Conservation (phyloP, 1,140 invertebrate species). For the Dufourea novaeangliae region DNA sequence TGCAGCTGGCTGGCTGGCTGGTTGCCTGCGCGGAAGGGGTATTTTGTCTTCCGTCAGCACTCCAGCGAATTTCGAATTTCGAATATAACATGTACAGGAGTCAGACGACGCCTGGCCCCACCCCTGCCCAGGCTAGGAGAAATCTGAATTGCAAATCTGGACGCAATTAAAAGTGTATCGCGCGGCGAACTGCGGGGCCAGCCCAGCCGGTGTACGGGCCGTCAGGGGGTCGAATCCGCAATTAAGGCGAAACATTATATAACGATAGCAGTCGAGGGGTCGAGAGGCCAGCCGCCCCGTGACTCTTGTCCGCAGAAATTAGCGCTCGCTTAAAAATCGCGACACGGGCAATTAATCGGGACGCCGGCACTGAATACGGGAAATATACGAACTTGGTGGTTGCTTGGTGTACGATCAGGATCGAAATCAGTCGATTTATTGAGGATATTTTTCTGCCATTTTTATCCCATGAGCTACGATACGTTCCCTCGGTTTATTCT, state of each 20-base stretch:
- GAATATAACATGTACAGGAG: slow-evolving; percentile 56
- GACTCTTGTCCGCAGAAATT: slow-evolving; percentile 52
- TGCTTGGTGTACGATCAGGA: background rate
- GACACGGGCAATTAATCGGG: slow-evolving; percentile 48
- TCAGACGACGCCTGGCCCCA: slow-evolving; percentile 42
- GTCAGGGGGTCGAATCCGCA: slow-evolving; percentile 68
- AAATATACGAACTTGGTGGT: too few relatives aligned
- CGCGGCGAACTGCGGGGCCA: slow-evolving; percentile 43
- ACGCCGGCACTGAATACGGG: background rate
- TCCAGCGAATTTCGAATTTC: slow-evolving; percentile 59
- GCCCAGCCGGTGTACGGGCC: slow-evolving; percentile 44
- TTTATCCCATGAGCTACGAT: too few relatives aligned
- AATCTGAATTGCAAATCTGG: slow-evolving; percentile 75
- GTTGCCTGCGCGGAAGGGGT: slow-evolving; percentile 20
- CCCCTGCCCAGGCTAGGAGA: too few relatives aligned
- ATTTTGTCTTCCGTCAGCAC: slow-evolving; percentile 46
- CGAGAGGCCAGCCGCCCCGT: slow-evolving; percentile 1
- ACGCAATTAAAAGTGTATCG: slow-evolving; percentile 76
- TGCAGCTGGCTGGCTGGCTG: background rate
- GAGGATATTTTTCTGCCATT: too few relatives aligned
- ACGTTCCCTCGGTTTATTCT: background rate
- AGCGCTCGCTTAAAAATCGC: slow-evolving; percentile 55
- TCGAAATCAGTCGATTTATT: too few relatives aligned
- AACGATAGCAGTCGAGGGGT: slow-evolving; percentile 63
- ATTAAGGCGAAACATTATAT: slow-evolving; percentile 75